These are phyloP conservation scores for Nansenia antarctica DNA, from an alignment of 2,113 vertebrate genomes.

Conservation along the genomic window DNA sequence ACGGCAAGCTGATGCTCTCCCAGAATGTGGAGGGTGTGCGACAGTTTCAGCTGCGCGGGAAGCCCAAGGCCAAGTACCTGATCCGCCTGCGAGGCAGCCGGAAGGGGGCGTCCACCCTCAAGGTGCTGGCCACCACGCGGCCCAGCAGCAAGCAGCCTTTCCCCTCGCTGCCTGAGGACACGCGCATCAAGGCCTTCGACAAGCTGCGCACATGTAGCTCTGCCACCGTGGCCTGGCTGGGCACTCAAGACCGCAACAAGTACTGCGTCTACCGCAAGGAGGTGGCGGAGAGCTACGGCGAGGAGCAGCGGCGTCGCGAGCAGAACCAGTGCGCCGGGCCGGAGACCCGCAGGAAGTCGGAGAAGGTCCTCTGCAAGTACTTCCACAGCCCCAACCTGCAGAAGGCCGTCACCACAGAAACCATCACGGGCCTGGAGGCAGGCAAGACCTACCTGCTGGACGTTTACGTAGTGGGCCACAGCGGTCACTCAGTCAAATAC, in stretches of 20 bases:
- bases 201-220: constrained; percentile 94
- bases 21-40: constrained; percentile 89
- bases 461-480: constrained; percentile 93
- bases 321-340: constrained; percentile 95
- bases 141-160: constrained; percentile 90
- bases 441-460: constrained; percentile 96
- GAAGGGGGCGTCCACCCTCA: constrained; percentile 89
- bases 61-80: constrained; percentile 94
- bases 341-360: constrained; percentile 87
- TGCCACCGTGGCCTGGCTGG: constrained; percentile 93
- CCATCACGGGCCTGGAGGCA: constrained; percentile 86
- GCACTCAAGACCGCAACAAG: constrained; percentile 96
- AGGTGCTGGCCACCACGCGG: constrained; percentile 87
- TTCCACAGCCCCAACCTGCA: constrained; percentile 95
- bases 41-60: constrained; percentile 92
- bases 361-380: constrained; percentile 98
- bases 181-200: constrained; percentile 94
- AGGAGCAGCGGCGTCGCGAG: constrained; percentile 87
- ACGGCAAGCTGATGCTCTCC: constrained; percentile 90
- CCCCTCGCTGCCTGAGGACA: constrained; percentile 93
- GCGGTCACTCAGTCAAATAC: constrained; percentile 94
- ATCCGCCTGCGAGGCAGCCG: constrained; percentile 89
- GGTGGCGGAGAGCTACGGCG: constrained; percentile 83
- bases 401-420: constrained; percentile 96
- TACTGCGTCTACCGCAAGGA: constrained; percentile 95